These are phyloP conservation scores for Neomorphus geoffroyi DNA, from an alignment of 2,797 vertebrate genomes.

Conservation along the genomic window DNA sequence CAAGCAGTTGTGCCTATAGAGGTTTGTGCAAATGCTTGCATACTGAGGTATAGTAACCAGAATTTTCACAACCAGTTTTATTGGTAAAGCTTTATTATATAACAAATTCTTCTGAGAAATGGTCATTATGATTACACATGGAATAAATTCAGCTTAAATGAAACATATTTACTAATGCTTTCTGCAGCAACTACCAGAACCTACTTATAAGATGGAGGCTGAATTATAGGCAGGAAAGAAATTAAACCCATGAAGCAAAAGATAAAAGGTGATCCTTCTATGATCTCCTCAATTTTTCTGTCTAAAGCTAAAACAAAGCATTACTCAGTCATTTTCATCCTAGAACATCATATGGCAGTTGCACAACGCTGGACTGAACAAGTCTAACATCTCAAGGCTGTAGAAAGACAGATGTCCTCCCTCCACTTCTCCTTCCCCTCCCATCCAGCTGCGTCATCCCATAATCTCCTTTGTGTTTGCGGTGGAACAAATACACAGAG, in stretches of 20 bases:
- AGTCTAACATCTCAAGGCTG: not conserved
- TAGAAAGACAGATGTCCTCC: not conserved
- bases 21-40: not conserved
- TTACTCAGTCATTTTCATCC: conserved; percentile 23
- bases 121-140: not conserved
- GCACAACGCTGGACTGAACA: not conserved
- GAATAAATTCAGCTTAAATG: not conserved
- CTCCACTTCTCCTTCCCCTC: not conserved
- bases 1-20: not conserved
- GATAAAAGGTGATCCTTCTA: not conserved
- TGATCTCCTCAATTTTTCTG: not conserved
- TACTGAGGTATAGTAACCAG: not conserved
- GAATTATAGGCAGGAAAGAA: not conserved
- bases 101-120: not conserved
- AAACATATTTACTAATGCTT: not conserved
- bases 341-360: not conserved
- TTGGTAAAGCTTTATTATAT: not conserved
- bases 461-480: not conserved
- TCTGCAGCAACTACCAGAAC: not conserved
- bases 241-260: not conserved
- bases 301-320: not conserved
- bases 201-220: not conserved
- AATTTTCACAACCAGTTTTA: not conserved
- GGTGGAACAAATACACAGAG: not conserved
- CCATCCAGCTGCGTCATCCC: not conserved